These are phyloP conservation scores for Thunnus maccoyii DNA, from an alignment of 2,113 vertebrate genomes.

Conservation along the genomic window DNA sequence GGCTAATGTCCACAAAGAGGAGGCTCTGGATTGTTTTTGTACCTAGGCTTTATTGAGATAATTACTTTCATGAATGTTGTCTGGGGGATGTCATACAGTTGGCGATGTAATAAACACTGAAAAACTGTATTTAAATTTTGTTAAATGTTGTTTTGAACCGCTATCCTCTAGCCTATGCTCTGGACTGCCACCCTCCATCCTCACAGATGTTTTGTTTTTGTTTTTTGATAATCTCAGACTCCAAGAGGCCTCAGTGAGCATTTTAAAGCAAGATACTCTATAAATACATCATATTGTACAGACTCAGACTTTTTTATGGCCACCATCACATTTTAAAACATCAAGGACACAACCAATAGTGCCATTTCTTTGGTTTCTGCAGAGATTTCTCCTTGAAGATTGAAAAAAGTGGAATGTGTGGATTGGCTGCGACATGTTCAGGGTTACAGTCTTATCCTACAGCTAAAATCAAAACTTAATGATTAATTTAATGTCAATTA, in stretches of 20 bases:
- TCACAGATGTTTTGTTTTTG: constrained; percentile 27
- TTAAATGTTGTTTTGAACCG: constrained; percentile 42
- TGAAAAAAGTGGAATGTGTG: constrained; percentile 40
- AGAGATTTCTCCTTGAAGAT: constrained; percentile 55
- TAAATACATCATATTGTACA: background rate
- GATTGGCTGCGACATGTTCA: constrained; percentile 39
- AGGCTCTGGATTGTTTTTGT: constrained; percentile 75
- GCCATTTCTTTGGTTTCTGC: constrained; percentile 58
- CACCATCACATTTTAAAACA: constrained; percentile 45
- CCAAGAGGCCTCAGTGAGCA: background rate
- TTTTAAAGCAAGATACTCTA: constrained; percentile 6
- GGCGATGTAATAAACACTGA: constrained; percentile 42
- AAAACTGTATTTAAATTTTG: constrained; percentile 37
- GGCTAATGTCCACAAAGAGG: constrained; percentile 85
- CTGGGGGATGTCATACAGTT: constrained; percentile 52
- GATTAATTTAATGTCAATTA: background rate
- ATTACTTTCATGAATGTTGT: constrained; percentile 76
- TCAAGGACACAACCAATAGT: constrained; percentile 61
- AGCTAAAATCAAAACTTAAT: background rate
- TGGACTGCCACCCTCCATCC: constrained; percentile 12
- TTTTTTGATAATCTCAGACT: constrained; percentile 6
- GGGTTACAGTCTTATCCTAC: background rate
- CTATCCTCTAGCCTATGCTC: background rate
- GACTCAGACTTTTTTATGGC: constrained; percentile 43
- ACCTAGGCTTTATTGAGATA: constrained; percentile 74